phyloP scores from a whole-genome alignment of 2,113 vertebrate species.

The Dunckerocampus dactyliophorus region DNA sequence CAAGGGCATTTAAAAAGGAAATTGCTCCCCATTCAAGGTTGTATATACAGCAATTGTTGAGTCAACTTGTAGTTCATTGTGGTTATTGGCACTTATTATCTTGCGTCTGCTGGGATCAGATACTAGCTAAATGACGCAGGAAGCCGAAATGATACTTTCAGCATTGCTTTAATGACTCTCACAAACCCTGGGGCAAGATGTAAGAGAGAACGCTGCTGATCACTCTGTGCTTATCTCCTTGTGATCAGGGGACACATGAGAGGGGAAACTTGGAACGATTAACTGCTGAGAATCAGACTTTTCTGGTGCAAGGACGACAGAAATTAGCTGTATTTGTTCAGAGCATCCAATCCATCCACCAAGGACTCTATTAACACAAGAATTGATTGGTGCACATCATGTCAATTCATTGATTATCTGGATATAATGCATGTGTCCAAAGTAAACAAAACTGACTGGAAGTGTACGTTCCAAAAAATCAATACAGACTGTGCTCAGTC shows the following conservation, averaged over 20 bases:
- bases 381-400: background rate
- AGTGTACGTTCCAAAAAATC: background rate
- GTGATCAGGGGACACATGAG: conserved; percentile 34
- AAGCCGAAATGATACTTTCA: conserved; percentile 50
- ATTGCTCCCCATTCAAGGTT: conserved; percentile 45
- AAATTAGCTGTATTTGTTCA: conserved; percentile 26
- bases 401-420: conserved; percentile 10
- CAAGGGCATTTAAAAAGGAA: conserved; percentile 58
- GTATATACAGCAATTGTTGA: conserved; percentile 49
- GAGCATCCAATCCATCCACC: conserved; percentile 1
- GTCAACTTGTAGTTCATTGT: conserved; percentile 50
- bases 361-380: background rate
- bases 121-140: conserved; percentile 54
- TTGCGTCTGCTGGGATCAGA: conserved; percentile 40
- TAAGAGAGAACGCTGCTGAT: conserved; percentile 57
- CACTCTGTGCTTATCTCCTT: conserved; percentile 51
- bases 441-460: background rate
- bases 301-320: conserved; percentile 30
- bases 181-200: conserved; percentile 41
- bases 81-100: conserved; percentile 52
- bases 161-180: conserved; percentile 48
- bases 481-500: background rate
- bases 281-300: conserved; percentile 25
- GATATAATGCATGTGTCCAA: background rate
- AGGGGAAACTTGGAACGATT: conserved; percentile 8